Evolutionary conservation across 37 sponge, comb jelly and placozoan species (phyloP), one percentile per base, ranked within the genome.

Genomic region (Oscarella lobularis): DNA sequence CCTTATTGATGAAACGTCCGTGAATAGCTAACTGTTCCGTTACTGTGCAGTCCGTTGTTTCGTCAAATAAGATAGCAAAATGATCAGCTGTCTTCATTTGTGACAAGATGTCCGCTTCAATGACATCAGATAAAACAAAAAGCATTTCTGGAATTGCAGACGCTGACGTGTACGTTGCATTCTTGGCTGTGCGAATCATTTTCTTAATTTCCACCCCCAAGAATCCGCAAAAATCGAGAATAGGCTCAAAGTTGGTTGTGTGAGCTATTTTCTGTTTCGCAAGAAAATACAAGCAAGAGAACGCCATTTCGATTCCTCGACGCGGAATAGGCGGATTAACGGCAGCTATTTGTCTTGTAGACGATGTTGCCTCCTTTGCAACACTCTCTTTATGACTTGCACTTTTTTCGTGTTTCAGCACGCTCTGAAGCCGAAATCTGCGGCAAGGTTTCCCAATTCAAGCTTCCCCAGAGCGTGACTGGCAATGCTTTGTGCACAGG

Each of bases 11-110:
- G 20, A 48, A 48, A 9, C 82, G 39, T 2, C 75, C 81, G 65
- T 80, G 81, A 33, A 77, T 2, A 14, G 81, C 81, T 4, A 81
- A 37, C 33, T 77, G 77, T 30, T 77, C 83, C 34, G 77, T 82
- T 1, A 67, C 40, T 31, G 82, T 81, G 31, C 67, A 81, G 32
- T 82, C 77, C 1, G 83, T 76, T 39, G 77, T 82, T 77, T 77
- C 83, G 40, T 48, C 60, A 48, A 48, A 48, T 48, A 27, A 20
- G 9, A 48, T 27, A 48, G 60, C 60, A 48, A 48, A 48, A 20
- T 48, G 60, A 9, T 48, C 20, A 20, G 60, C 9, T 48, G 60
- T 27, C 60, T 48, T 48, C 60, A 48, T 27, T 27, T 48, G 14
- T 9, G 9, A 9, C 20, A 48, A 48, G 20, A 48, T 48, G 9